Conservation (phyloP, 1,140 invertebrate species). For the Lerema accius region DNA sequence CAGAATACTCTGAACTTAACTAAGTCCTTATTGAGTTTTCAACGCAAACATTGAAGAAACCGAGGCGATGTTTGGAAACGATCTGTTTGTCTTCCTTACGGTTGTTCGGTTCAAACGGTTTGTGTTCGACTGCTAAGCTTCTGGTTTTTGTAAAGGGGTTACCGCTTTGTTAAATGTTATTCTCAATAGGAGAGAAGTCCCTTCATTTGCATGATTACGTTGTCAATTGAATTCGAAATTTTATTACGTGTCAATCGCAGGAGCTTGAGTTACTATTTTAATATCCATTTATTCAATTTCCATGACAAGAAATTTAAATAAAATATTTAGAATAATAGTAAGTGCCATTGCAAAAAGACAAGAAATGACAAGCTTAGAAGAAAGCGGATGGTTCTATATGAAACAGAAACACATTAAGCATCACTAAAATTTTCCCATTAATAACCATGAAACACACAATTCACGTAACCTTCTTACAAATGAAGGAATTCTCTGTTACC, state of each 20-base stretch:
- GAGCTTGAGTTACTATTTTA: too few relatives aligned
- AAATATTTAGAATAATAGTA: too few relatives aligned
- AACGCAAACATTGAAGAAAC: conserved; percentile 25
- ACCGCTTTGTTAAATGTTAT: conserved; percentile 17
- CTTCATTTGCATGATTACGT: conserved; percentile 8
- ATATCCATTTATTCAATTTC: background rate
- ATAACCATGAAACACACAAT: conserved; percentile 11
- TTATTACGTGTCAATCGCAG: background rate
- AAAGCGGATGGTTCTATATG: too few relatives aligned
- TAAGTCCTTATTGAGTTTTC: conserved; percentile 28
- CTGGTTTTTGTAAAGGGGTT: conserved; percentile 19
- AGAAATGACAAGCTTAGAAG: too few relatives aligned
- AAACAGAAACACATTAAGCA: too few relatives aligned
- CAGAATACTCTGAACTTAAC: conserved; percentile 5
- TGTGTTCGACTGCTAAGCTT: conserved; percentile 21
- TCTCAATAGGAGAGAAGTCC: conserved; percentile 1
- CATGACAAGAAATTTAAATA: background rate
- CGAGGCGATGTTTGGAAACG: conserved; percentile 14
- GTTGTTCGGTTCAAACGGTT: conserved; percentile 15
- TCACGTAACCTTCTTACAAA: background rate
- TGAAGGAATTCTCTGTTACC: background rate
- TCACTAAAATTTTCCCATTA: background rate
- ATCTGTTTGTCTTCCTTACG: conserved; percentile 23
- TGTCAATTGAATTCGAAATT: conserved; percentile 3
- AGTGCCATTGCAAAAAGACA: too few relatives aligned